Evolutionary conservation across 1,140 invertebrate genomes (phyloP).

Genomic region (Papilio polyxenes): DNA sequence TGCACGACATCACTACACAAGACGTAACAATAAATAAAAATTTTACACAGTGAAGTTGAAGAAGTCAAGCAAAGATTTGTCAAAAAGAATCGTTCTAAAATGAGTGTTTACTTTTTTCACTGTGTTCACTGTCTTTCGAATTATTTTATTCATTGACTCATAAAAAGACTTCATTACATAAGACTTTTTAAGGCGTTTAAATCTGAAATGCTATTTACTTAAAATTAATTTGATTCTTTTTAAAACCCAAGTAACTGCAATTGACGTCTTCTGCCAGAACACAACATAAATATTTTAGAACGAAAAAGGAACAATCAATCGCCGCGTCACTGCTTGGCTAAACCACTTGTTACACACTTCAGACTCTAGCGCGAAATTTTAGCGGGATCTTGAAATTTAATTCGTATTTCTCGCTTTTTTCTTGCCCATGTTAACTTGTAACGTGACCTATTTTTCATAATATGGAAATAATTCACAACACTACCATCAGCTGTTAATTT

Average conservation of each 20-base stretch:
- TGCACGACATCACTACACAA: constrained; percentile 1
- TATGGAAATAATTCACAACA: not conserved
- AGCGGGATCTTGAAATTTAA: not conserved
- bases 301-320: not conserved
- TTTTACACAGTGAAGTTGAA: constrained; percentile 20
- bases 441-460: too few species aligned
- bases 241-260: not conserved
- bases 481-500: not conserved
- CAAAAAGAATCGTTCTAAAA: constrained; percentile 25
- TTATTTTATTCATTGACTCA: not conserved
- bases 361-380: not conserved
- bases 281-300: not conserved
- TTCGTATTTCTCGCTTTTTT: not conserved
- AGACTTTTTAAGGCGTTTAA: not conserved
- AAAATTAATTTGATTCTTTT: not conserved
- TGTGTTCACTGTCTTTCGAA: not conserved
- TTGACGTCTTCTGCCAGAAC: not conserved
- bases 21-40: constrained; percentile 18
- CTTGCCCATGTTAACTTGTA: not conserved
- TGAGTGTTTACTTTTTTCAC: not conserved
- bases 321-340: not conserved
- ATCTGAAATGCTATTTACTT: not conserved
- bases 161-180: too few species aligned
- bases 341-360: not conserved
- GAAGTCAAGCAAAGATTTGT: constrained; percentile 7